Base-by-base conservation (phyloP, 2,888 invertebrate genomes). In the Adelognathus sp. region DNA sequence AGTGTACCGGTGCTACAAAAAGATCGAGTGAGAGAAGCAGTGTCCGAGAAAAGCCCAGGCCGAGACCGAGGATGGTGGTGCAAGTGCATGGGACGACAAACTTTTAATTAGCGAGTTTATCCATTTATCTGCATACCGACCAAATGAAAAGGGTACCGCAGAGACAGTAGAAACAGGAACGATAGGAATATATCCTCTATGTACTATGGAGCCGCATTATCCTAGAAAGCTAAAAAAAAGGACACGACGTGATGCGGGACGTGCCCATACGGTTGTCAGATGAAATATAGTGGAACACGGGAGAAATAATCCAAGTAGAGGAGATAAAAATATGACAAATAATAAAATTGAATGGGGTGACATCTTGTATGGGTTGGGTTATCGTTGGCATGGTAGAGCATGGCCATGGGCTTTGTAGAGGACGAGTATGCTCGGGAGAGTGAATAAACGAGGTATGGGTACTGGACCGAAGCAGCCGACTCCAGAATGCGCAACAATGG, bases 61-160 rank as follows among this genome's bases (percentile, higher is more conserved):
- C n/a, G 50, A 41, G 67, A 14, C 16, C 16, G 69, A 18, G 75
- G 44, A 31, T 31, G 24, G 76, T 46, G 6, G 24, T 54, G 33
- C 46, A 70, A 39, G 33, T 61, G 79, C 67, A 46, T 56, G 31
- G 46, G 63, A 54, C 69, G 80, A 78, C 84, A 85, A 88, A 88
- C 85, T 90, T 89, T 89, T 88, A 88, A 90, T 90, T 89, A 88
- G 88, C 85, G 83, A 85, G 86, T 86, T 89, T 87, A 87, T 88
- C 84, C 87, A 85, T 88, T 88, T 86, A 86, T 87, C 81, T 83
- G 81, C 79, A 83, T 82, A 79, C 81, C 78, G 29, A 36, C 33
- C 75, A 67, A 85, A 54, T 75, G 81, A 85, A 86, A 87, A 81
- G 83, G 85, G 79, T 83, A 76, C 77, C 79, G 78, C 11, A 77